Base-by-base conservation (phyloP, 2,797 vertebrate genomes). In the Oceanodroma leucorhoa region DNA sequence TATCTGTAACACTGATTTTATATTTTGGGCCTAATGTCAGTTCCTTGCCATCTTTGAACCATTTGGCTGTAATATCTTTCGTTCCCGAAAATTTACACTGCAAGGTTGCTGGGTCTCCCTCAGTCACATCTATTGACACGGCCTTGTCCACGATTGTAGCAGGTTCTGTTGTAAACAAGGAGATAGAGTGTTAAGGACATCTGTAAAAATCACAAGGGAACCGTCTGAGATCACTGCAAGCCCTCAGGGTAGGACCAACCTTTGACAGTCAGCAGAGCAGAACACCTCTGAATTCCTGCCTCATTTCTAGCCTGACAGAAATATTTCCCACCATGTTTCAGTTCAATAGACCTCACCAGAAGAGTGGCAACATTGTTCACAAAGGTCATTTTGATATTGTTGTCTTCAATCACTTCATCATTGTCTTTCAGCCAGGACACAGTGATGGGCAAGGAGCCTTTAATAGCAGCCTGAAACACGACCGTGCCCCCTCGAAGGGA, bases 301-400 rank as follows among this genome's bases (percentile, higher is more conserved):
- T 99, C 99, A 40, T 99, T 99, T 98, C 99, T 99, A 45, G 98
- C 99, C 90, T 99, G 98, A 97, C 99, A 99, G n/a, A 98, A 98
- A 67, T 99, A 99, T 96, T 99, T 99, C 72, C 99, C 99, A 43
- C 98, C 98, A 62, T 99, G 98, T 89, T 98, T 98, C 95, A 98
- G 97, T 96, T 99, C 98, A 87, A 99, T 97, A 92, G 98, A 98
- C 87, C 97, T 98, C 94, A 99, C 98, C 94, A 98, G 98, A 90
- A 99, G 97, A 88, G 98, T 96, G 43, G 99, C 99, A 50, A 97
- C 97, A 60, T 98, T 98, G 97, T 99, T 98, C 95, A 99, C 98
- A 97, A 98, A 99, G 17, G 98, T 98, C 86, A 99, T 98, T 97
- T 98, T 99, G 96, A 99, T 94, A 78, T 99, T 98, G 81, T 98